Conservation (phyloP, 2,888 invertebrate species). For the Brassicogethes aeneus region DNA sequence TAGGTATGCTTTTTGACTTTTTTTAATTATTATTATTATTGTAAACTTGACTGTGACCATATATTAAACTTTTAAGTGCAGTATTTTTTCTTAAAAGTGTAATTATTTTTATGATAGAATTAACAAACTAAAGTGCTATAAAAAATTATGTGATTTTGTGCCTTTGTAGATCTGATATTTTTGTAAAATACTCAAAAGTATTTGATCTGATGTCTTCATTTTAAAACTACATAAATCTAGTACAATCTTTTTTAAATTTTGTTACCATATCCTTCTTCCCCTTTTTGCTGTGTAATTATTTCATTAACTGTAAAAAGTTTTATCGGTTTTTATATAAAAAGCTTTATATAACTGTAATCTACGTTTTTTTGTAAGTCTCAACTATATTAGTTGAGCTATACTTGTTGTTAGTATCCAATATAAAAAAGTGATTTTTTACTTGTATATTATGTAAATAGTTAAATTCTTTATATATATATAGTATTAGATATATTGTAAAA, state of each 20-base stretch:
- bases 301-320: slow-evolving; percentile 15
- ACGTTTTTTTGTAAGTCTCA: slow-evolving; percentile 13
- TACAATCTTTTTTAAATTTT: slow-evolving; percentile 37
- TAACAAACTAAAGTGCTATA: background rate
- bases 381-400: slow-evolving; percentile 33
- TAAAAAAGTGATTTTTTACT: slow-evolving; percentile 32
- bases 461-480: slow-evolving; percentile 17
- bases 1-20: background rate
- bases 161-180: slow-evolving; percentile 34
- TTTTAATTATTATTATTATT: background rate
- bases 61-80: background rate
- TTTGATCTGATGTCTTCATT: background rate
- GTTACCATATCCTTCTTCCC: slow-evolving; percentile 35
- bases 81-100: background rate
- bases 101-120: slow-evolving; percentile 1
- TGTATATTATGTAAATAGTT: slow-evolving; percentile 38
- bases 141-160: slow-evolving; percentile 33
- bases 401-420: slow-evolving; percentile 26
- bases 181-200: background rate
- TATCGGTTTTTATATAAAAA: background rate
- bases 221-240: no score
- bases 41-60: background rate
- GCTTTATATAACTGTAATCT: background rate
- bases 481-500: slow-evolving; percentile 26
- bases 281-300: slow-evolving; percentile 15